Evolutionary conservation across 2,113 vertebrate genomes (phyloP), one percentile per base, ranked within the genome.

Genomic region (Condylura cristata): DNA sequence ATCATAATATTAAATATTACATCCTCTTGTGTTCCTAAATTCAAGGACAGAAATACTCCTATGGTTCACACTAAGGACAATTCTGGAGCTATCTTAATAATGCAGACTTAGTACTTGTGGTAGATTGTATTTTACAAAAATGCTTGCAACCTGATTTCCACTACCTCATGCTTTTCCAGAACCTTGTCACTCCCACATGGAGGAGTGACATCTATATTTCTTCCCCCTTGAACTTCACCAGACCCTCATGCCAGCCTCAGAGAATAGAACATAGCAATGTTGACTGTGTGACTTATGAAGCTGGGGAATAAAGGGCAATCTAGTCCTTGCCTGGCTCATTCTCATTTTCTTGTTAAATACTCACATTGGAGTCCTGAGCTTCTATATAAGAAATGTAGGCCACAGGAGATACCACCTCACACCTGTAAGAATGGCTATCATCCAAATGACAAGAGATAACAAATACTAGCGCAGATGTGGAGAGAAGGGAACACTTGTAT

Each of bases 11-110:
- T 90, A 86, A 53, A 78, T 85, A 75, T 66, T 70, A 85, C 6
- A 86, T 10, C 34, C 26, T 48, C 24, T 79, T 71, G 32, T 30
- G 63, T 66, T 80, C n/a, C 51, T 28, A 66, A 41, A 85, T 17
- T 85, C 16, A 53, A 91, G 32, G 74, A 74, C 41, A 89, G 37
- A 90, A 92, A 22, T 90, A 94, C 30, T 87, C 34, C 53, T 61
- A 3, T 70, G 85, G 78, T 13, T 93, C 37, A 88, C n/a, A 66
- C 10, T 58, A 13, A 68, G 22, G 26, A 37, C 56, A 87, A 74
- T 60, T 61, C 44, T 80, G 65, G 41, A 84, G 13, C 72, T 74
- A 87, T 78, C 30, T 75, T 74, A 48, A 84, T 87, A 75, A 51
- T 68, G 65, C 30, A 72, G 28, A 65, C 24, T 93, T 92, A 86